These are phyloP conservation scores for Harpagus bidentatus DNA, from an alignment of 2,113 vertebrate genomes.

Conservation along the genomic window DNA sequence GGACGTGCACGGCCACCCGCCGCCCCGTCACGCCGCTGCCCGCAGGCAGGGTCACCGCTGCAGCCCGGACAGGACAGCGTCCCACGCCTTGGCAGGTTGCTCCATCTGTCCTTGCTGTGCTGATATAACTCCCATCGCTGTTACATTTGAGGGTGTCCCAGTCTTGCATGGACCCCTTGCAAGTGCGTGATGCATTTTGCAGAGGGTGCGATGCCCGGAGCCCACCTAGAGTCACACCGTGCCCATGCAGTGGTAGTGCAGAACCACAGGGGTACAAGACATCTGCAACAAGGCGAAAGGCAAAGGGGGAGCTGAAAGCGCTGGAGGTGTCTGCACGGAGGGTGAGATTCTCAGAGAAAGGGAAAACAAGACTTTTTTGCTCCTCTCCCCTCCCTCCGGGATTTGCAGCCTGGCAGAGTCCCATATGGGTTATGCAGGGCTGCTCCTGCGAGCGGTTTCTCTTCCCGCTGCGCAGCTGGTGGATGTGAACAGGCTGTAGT, in stretches of 20 bases:
- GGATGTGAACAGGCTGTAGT: background rate
- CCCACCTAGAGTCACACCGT: rapidly evolving
- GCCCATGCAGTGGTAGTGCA: background rate
- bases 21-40: background rate
- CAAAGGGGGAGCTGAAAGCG: background rate
- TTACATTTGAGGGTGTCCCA: rapidly evolving
- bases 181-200: rapidly evolving
- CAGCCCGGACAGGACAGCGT: background rate
- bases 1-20: background rate
- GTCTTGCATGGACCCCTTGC: background rate
- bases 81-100: background rate
- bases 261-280: background rate
- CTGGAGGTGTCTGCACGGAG: background rate
- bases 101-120: background rate
- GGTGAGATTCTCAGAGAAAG: background rate
- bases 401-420: background rate
- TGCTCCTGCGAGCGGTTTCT: background rate
- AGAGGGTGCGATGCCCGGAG: background rate
- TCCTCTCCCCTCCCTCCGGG: too few relatives aligned
- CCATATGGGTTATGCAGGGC: rapidly evolving
- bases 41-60: background rate
- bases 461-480: background rate
- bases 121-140: rapidly evolving
- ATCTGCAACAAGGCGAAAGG: background rate
- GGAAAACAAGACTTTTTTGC: background rate